Base-by-base conservation (phyloP, 1,140 invertebrate species). In the Formica exsecta region DNA sequence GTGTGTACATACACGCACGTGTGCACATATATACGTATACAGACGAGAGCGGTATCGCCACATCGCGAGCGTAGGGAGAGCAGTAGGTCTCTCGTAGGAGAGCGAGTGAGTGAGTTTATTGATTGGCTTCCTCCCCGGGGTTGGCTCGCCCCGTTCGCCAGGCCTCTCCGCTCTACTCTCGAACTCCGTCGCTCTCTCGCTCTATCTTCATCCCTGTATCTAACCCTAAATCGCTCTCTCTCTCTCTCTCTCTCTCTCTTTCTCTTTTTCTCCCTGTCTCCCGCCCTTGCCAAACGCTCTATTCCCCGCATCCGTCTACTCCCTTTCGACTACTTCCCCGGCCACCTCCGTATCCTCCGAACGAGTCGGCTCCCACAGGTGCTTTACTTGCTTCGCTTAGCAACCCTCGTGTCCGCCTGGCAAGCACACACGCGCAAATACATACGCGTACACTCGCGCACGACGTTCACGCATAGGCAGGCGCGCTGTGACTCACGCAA, bases 101-200 rank as follows among this genome's bases (percentile, higher is more conserved):
- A 93, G 92, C 88, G 89, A 93, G 91, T 84, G 92, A 92, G 93
- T 90, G 92, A 93, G 92, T 95, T 95, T 95, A 95, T 95, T 94
- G 95, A 95, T 95, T 95, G 94, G 93, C 94, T 94, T 95, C 92
- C 94, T 94, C 93, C 93, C 79, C 92, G 92, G 92, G 93, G 87
- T 92, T 93, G 87, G 91, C 89, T 89, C 88, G 88, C 91, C 86
- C 86, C 68, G 91, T 92, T 91, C 86, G 83, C 89, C 89, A 89
- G 86, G 86, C 87, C 89, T 91, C 91, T 91, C 86, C 91, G 41
- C 86, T 86, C 77, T 81, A 87, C 84, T 90, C 77, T 90, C 70
- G 86, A 84, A 11, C 90, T 73, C 73, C 66, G 59, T n/a, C 80
- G 3, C 70, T 54, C 59, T 74, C 73, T 44, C 85, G 32, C 88